Conservation (phyloP, 2,113 vertebrate species). For the Ploceus nigricollis region DNA sequence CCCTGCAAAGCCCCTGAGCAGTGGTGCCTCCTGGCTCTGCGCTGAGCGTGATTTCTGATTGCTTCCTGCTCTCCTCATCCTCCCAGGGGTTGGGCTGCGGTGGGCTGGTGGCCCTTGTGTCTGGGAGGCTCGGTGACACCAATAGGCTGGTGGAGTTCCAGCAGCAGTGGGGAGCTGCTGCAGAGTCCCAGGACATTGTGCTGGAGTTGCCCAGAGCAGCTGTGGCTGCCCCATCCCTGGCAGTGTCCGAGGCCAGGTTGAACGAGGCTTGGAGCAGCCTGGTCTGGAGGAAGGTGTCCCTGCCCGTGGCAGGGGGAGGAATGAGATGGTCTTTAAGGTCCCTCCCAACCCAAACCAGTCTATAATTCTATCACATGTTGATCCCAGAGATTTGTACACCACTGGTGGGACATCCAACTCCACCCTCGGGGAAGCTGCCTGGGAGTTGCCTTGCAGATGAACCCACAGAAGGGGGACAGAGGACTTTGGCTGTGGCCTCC, state of each 20-base stretch:
- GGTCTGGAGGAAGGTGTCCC: not conserved
- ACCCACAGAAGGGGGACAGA: rapidly evolving
- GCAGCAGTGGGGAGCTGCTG: not conserved
- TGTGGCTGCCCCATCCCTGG: not conserved
- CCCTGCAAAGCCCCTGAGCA: not conserved
- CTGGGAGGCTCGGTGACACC: not conserved
- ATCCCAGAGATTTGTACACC: not conserved
- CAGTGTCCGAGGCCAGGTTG: not conserved
- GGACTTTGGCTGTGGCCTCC: not conserved
- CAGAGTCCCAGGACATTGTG: not conserved
- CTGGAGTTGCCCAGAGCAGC: not conserved
- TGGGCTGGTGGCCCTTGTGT: not conserved
- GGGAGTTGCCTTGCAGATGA: rapidly evolving
- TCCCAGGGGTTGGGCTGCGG: not conserved
- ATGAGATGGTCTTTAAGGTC: not conserved
- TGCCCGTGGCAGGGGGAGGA: not conserved
- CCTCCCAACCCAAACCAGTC: not conserved
- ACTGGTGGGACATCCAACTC: rapidly evolving
- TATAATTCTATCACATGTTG: not conserved
- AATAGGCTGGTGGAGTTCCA: not conserved
- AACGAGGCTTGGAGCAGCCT: not conserved
- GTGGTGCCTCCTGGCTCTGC: not conserved
- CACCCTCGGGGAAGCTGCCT: not conserved
- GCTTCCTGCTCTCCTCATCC: not conserved
- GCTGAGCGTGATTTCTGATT: rapidly evolving